phyloP scores from a whole-genome alignment of 2,797 vertebrate species.

The Calcarius lapponicus region DNA sequence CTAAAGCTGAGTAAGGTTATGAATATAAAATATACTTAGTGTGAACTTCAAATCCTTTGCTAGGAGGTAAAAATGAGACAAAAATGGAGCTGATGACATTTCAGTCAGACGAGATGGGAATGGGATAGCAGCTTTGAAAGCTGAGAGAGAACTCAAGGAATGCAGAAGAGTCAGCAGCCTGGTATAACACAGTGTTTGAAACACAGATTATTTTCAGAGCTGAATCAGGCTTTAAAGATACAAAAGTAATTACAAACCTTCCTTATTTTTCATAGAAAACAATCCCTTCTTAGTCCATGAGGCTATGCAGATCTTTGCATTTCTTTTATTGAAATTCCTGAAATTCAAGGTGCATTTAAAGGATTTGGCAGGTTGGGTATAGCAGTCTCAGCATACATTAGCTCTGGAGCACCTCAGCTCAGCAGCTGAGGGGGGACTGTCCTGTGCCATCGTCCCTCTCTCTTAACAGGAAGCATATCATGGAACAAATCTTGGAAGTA shows the following conservation, averaged over 20 bases:
- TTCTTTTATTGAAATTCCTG: neutral
- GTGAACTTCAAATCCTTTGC: neutral
- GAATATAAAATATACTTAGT: neutral
- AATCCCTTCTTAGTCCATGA: neutral
- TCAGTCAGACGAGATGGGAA: neutral
- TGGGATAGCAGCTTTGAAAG: neutral
- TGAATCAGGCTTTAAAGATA: neutral
- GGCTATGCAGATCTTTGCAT: neutral
- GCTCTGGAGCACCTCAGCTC: neutral
- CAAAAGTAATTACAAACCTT: neutral
- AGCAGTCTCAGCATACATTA: neutral
- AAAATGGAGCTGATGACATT: neutral
- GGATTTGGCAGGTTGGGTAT: neutral
- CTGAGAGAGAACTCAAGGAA: neutral
- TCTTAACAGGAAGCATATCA: neutral
- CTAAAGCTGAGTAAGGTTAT: neutral
- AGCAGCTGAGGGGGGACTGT: neutral
- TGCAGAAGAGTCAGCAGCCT: neutral
- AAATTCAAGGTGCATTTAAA: neutral
- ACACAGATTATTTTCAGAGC: neutral
- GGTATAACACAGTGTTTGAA: neutral
- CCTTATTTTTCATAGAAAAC: neutral
- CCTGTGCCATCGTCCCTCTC: accelerated
- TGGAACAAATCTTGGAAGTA: neutral
- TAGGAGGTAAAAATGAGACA: neutral